A percentile compares a stretch with the other conserved stretches of the same genome.
These are phyloP conservation scores for Trissolcus basalis DNA, from an alignment of 1,140 invertebrate species.

Conservation along the genomic window DNA sequence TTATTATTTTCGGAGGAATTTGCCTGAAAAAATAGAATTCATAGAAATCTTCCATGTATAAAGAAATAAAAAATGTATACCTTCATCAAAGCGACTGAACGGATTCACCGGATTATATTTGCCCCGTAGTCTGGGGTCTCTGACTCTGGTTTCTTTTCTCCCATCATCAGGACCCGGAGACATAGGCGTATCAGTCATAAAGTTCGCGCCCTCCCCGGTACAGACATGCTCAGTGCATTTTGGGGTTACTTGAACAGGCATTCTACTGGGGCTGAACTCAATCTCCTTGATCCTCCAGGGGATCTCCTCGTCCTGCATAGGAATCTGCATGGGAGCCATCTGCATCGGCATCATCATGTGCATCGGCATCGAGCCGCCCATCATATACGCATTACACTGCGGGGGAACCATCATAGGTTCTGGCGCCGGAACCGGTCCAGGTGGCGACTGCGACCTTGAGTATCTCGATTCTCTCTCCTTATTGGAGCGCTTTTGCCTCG, in stretches of 20 bases:
- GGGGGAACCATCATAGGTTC: background rate
- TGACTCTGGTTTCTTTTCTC: background rate
- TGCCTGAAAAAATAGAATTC: too few species aligned
- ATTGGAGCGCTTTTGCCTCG: background rate
- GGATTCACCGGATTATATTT: slow-evolving; percentile 7
- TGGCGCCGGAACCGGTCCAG: background rate
- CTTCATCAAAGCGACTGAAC: background rate
- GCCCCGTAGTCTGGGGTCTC: slow-evolving; percentile 17
- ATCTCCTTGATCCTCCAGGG: slow-evolving; percentile 14
- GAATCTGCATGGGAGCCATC: background rate
- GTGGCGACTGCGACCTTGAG: background rate
- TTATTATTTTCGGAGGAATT: too few species aligned
- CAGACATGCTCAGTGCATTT: background rate
- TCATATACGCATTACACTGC: background rate
- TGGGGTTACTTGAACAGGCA: slow-evolving; percentile 7
- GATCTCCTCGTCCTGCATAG: background rate
- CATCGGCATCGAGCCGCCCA: slow-evolving; percentile 5
- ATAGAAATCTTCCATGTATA: too few species aligned
- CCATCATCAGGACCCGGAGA: background rate
- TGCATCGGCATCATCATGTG: slow-evolving; percentile 12
- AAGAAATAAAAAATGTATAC: too few species aligned
- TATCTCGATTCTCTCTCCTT: slow-evolving; percentile 1
- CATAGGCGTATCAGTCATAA: slow-evolving; percentile 12
- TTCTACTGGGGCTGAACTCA: slow-evolving; percentile 19
- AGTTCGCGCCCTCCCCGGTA: background rate